A percentile compares a stretch with the other conserved stretches of the same genome.
phyloP scores from a whole-genome alignment of 2,888 invertebrate genomes.

The Cynaeus angustus region DNA sequence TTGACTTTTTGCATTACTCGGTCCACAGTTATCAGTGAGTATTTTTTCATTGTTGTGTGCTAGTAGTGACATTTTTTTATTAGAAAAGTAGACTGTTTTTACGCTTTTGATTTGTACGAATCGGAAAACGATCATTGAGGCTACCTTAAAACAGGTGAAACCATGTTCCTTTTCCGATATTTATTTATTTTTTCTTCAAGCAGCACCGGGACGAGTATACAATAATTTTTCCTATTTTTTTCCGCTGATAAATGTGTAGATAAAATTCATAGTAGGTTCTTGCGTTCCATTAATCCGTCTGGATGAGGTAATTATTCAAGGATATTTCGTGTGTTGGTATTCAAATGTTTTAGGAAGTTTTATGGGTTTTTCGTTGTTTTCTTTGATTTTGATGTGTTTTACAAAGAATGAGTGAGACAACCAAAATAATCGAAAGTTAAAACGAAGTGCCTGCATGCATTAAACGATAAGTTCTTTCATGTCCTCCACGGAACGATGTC shows the following conservation, averaged over 20 bases:
- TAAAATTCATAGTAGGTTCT: constrained; percentile 54
- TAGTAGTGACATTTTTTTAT: constrained; percentile 62
- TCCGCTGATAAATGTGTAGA: constrained; percentile 56
- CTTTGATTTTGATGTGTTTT: constrained; percentile 47
- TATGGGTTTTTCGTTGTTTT: constrained; percentile 56
- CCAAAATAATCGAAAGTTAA: constrained; percentile 59
- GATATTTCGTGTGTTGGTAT: constrained; percentile 79
- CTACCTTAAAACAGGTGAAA: neutral
- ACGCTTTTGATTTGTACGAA: constrained; percentile 54
- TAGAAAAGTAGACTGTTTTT: constrained; percentile 64
- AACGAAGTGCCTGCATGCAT: constrained; percentile 69
- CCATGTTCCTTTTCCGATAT: constrained; percentile 44
- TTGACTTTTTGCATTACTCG: constrained; percentile 82
- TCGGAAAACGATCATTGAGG: constrained; percentile 42
- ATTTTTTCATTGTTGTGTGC: constrained; percentile 77
- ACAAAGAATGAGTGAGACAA: constrained; percentile 60
- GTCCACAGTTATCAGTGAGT: constrained; percentile 82
- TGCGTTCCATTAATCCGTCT: constrained; percentile 59
- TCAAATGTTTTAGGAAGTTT: constrained; percentile 75
- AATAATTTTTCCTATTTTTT: constrained; percentile 26
- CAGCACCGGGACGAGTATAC: constrained; percentile 47
- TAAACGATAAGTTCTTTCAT: constrained; percentile 48
- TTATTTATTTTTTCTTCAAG: constrained; percentile 43
- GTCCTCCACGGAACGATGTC: constrained; percentile 8
- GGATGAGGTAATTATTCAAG: constrained; percentile 71